A percentile compares a stretch with the other conserved stretches of the same genome.
Evolutionary conservation across 2,888 invertebrate genomes (phyloP).

Genomic region (Barypeithes pellucidus): DNA sequence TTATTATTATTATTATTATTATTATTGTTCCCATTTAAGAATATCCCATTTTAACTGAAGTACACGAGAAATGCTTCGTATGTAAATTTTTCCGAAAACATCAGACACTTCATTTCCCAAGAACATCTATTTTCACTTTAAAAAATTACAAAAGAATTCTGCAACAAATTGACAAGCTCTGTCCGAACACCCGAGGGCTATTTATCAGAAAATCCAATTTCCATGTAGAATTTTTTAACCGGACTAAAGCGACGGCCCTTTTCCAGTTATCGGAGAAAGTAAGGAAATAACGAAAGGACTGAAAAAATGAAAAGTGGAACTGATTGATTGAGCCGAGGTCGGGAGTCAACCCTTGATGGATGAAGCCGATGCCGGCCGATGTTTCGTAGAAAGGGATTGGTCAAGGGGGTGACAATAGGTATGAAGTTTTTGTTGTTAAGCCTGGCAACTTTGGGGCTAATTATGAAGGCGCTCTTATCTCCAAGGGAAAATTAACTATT

Average conservation of each 20-base stretch:
- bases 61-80: background rate
- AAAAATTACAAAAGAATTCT: constrained; percentile 24
- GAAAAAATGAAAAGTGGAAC: constrained; percentile 65
- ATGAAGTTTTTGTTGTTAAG: constrained; percentile 38
- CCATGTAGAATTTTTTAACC: constrained; percentile 52
- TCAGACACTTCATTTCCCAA: constrained; percentile 11
- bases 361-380: constrained; percentile 63
- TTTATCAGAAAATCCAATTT: constrained; percentile 53
- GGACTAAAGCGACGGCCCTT: constrained; percentile 29
- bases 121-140: constrained; percentile 19
- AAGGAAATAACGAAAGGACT: constrained; percentile 54
- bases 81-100: background rate
- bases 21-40: too few relatives aligned
- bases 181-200: constrained; percentile 26
- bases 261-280: constrained; percentile 42
- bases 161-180: constrained; percentile 43
- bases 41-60: background rate
- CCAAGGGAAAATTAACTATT: too few relatives aligned
- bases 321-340: constrained; percentile 67
- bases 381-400: constrained; percentile 56
- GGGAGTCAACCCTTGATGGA: constrained; percentile 66
- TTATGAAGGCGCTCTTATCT: background rate
- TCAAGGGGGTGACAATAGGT: constrained; percentile 29
- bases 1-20: too few relatives aligned
- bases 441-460: constrained; percentile 11